Conservation (phyloP, 2,888 invertebrate species). For the Anodontia alba region DNA sequence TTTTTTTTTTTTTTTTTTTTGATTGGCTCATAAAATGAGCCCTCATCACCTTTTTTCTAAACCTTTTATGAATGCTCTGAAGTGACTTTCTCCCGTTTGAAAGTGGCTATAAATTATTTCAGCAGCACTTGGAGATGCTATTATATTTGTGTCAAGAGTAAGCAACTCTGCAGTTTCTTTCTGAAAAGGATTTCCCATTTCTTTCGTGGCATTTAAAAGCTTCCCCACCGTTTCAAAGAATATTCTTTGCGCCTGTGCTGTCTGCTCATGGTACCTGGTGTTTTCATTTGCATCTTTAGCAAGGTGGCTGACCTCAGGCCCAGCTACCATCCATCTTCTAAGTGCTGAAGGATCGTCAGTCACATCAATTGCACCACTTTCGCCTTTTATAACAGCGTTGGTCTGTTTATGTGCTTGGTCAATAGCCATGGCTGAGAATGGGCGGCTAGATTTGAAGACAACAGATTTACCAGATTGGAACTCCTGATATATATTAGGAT, state of each 20-base stretch:
- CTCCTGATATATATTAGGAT: conserved; percentile 51
- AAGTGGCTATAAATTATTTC: too few relatives aligned
- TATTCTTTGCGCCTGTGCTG: not conserved
- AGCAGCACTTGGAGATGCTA: too few relatives aligned
- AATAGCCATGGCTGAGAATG: conserved; percentile 60
- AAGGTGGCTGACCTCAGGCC: conserved; percentile 59
- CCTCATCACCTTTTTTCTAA: too few relatives aligned
- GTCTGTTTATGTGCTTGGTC: conserved; percentile 70
- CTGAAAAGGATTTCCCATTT: conserved; percentile 25
- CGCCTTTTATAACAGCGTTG: conserved; percentile 67
- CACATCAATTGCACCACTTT: conserved; percentile 66
- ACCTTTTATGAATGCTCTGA: too few relatives aligned
- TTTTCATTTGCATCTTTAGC: conserved; percentile 4
- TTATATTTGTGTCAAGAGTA: conserved; percentile 49
- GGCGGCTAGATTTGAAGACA: conserved; percentile 55
- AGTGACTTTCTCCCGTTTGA: too few relatives aligned
- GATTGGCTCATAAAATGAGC: too few relatives aligned
- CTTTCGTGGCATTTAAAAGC: conserved; percentile 11
- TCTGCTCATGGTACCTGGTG: conserved; percentile 22
- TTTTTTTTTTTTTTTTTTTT: too few relatives aligned
- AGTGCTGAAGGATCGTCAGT: conserved; percentile 62
- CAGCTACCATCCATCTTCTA: conserved; percentile 68
- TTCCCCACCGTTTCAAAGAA: conserved; percentile 21
- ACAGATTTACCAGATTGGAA: conserved; percentile 63
- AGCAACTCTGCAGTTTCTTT: conserved; percentile 36